Percentiles rank a stretch among this genome's conserved stretches.
Conservation (phyloP, 2,888 invertebrate species). For the Lasiommata megera region DNA sequence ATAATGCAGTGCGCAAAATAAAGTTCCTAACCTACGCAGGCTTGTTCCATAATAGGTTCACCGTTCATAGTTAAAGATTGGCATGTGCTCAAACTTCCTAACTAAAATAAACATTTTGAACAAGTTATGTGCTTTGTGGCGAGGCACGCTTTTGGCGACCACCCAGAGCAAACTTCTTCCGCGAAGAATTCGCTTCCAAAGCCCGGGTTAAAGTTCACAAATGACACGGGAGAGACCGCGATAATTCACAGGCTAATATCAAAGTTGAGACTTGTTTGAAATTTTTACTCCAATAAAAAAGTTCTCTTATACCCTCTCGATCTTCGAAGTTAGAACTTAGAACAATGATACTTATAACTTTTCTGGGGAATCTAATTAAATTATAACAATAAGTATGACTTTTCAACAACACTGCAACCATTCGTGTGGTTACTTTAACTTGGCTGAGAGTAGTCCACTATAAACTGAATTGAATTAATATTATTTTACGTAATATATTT, state of each 20-base stretch:
- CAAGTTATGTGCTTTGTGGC: conserved; percentile 16
- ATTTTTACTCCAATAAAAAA: conserved; percentile 7
- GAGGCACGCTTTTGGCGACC: conserved; percentile 18
- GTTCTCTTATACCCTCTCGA: neutral
- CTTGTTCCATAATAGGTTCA: conserved; percentile 16
- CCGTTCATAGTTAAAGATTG: conserved; percentile 14
- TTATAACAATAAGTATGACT: no score
- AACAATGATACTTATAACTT: conserved; percentile 25
- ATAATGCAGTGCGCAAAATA: conserved; percentile 4
- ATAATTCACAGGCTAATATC: conserved; percentile 77
- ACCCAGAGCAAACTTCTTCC: conserved; percentile 41
- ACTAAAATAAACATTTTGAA: conserved; percentile 20
- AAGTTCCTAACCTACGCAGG: conserved; percentile 10
- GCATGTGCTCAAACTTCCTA: conserved; percentile 13
- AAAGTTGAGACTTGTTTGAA: conserved; percentile 42
- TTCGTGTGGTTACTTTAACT: no score
- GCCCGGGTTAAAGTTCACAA: conserved; percentile 67
- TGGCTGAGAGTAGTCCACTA: no score
- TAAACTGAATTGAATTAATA: no score
- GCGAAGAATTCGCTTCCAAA: conserved; percentile 55
- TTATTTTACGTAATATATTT: no score
- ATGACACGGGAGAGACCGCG: conserved; percentile 74
- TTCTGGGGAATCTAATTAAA: no score
- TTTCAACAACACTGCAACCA: no score
- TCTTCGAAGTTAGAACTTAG: conserved; percentile 29